Conservation (phyloP, 2,797 vertebrate species). For the Ptychobarbus kaznakovi region DNA sequence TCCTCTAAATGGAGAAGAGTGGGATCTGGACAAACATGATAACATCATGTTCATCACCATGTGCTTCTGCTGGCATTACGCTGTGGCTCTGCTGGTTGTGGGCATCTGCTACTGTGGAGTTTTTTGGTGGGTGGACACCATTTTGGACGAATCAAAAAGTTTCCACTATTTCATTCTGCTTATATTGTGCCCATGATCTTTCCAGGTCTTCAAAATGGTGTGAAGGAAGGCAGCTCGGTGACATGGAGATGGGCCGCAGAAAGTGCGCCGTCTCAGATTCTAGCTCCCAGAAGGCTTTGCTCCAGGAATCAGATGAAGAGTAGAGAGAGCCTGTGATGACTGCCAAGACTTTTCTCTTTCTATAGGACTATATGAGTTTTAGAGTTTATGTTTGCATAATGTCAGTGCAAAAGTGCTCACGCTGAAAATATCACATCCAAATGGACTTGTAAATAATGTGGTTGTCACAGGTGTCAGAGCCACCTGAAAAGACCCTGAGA, state of each 20-base stretch:
- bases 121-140: slow-evolving; percentile 79
- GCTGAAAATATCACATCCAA: not conserved
- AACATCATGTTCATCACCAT: slow-evolving; percentile 91
- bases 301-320: slow-evolving; percentile 90
- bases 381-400: slow-evolving; percentile 4
- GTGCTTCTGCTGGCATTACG: slow-evolving; percentile 94
- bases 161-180: not conserved
- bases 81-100: slow-evolving; percentile 73
- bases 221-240: slow-evolving; percentile 48
- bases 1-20: slow-evolving; percentile 81
- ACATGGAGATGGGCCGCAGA: slow-evolving; percentile 81
- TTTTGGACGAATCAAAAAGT: not conserved
- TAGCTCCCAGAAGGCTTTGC: slow-evolving; percentile 79
- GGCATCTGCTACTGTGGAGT: slow-evolving; percentile 69
- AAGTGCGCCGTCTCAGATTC: slow-evolving; percentile 68
- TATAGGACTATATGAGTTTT: not conserved
- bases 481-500: slow-evolving; percentile 7
- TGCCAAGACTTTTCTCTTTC: not conserved
- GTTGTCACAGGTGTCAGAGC: slow-evolving; percentile 1
- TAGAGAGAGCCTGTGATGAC: slow-evolving; percentile 63
- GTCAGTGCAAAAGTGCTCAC: not conserved
- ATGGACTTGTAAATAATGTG: slow-evolving; percentile 37
- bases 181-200: not conserved
- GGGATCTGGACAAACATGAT: slow-evolving; percentile 75
- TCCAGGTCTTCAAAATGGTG: slow-evolving; percentile 75